These are phyloP conservation scores for Corydoras sp. DNA, from an alignment of 2,113 vertebrate species.

Conservation along the genomic window DNA sequence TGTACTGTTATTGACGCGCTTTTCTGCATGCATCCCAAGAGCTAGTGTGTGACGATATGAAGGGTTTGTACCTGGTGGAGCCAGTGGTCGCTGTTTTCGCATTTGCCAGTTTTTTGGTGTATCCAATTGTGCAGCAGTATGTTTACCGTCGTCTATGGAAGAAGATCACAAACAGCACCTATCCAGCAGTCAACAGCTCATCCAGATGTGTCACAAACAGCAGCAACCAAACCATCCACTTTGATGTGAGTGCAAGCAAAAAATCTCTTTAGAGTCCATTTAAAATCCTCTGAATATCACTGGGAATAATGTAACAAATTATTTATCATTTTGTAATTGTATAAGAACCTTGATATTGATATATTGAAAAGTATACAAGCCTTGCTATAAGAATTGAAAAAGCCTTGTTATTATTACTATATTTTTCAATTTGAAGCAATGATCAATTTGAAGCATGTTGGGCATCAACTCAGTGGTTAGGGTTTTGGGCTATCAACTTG, in stretches of 20 bases:
- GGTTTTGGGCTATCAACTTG: no score
- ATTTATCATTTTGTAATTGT: no score
- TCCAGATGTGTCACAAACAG: slow-evolving; percentile 62
- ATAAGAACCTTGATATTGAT: no score
- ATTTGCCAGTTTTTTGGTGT: slow-evolving; percentile 67
- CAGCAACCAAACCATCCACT: slow-evolving; percentile 49
- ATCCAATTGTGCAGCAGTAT: slow-evolving; percentile 78
- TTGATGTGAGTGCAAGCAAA: slow-evolving; percentile 47
- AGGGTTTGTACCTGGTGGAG: slow-evolving; percentile 74
- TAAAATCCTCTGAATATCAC: no score
- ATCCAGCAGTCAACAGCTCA: slow-evolving; percentile 53
- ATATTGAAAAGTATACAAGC: no score
- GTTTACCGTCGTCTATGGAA: slow-evolving; percentile 83
- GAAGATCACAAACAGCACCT: slow-evolving; percentile 72
- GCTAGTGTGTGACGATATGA: slow-evolving; percentile 54
- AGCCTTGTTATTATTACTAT: no score
- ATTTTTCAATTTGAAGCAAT: no score
- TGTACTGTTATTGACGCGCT: not conserved
- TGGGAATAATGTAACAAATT: no score
- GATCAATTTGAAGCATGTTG: no score
- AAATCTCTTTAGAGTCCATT: no score
- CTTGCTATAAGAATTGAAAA: no score
- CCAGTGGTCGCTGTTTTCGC: slow-evolving; percentile 76
- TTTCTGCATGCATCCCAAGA: slow-evolving; percentile 7
- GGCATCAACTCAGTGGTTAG: no score